phyloP scores from a whole-genome alignment of 2,888 invertebrate species.

The Ophion ellenae region DNA sequence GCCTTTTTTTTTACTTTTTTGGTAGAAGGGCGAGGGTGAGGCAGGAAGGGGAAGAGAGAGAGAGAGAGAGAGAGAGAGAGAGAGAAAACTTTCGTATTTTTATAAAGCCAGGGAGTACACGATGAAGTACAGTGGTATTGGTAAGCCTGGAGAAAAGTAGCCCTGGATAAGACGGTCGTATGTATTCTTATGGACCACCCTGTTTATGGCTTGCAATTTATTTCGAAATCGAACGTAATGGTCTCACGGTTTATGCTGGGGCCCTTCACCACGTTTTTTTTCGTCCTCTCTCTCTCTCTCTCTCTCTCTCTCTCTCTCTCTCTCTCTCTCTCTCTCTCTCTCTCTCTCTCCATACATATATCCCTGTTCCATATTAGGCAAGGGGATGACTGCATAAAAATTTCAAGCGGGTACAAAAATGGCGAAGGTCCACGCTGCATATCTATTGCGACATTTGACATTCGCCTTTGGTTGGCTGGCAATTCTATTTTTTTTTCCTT shows the following conservation, averaged over 20 bases:
- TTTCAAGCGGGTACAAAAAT: conserved; percentile 81
- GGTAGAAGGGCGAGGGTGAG: background rate
- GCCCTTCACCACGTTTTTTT: conserved; percentile 63
- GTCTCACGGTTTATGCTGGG: conserved; percentile 79
- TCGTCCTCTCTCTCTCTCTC: conserved; percentile 27
- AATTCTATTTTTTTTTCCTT: background rate
- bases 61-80: background rate
- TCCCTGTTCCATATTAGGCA: conserved; percentile 35
- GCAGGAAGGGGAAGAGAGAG: background rate
- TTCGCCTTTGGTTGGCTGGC: background rate
- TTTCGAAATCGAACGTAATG: conserved; percentile 83
- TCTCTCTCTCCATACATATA: too few species aligned
- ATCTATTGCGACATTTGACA: conserved; percentile 77
- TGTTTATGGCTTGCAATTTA: conserved; percentile 83
- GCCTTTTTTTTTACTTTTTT: background rate
- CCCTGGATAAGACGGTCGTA: conserved; percentile 77
- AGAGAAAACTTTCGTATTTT: conserved; percentile 27
- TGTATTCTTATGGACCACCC: conserved; percentile 82
- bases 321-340: too few species aligned
- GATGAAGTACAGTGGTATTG: conserved; percentile 46
- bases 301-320: too few species aligned
- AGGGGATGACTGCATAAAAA: conserved; percentile 78
- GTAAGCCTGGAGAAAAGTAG: conserved; percentile 59
- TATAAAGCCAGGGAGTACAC: conserved; percentile 37
- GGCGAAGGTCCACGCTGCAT: conserved; percentile 73